These are phyloP conservation scores for Sebastes diploproa DNA, from an alignment of 2,797 vertebrate species.

Conservation along the genomic window DNA sequence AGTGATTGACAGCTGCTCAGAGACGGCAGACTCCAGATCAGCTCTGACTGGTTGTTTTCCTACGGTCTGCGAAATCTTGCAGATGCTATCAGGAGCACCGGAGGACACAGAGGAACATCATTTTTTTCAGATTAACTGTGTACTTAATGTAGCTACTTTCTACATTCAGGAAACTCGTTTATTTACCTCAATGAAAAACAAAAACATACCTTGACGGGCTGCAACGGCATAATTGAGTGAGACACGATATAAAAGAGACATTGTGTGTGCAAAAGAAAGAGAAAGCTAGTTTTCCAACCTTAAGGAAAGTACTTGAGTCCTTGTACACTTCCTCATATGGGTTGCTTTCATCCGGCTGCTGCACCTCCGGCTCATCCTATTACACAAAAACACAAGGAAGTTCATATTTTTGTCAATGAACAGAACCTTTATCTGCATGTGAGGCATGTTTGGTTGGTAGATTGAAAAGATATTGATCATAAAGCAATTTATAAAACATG, in stretches of 20 bases:
- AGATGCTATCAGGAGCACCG: too few species aligned
- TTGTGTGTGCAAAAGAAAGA: not conserved
- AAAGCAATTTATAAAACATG: not conserved
- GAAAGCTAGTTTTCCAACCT: conserved; percentile 77
- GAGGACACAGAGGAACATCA: too few species aligned
- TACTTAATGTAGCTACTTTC: not conserved
- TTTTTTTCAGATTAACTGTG: too few species aligned
- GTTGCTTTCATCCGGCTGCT: conserved; percentile 89
- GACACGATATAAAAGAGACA: not conserved
- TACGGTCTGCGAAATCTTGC: too few species aligned
- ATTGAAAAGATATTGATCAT: not conserved
- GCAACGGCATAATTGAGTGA: not conserved
- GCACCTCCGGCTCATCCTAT: conserved; percentile 93
- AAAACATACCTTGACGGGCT: not conserved
- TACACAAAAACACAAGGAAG: conserved; percentile 13
- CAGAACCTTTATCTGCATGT: not conserved
- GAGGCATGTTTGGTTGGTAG: not conserved
- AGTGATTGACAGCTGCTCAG: too few species aligned
- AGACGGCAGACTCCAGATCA: too few species aligned
- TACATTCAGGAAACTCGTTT: not conserved
- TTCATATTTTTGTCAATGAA: not conserved
- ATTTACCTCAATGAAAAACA: not conserved
- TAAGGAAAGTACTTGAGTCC: conserved; percentile 97
- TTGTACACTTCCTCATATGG: conserved; percentile 98
- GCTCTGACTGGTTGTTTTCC: too few species aligned